Percentiles rank a stretch among this genome's conserved stretches.
Evolutionary conservation across 2,113 vertebrate genomes (phyloP).

Genomic region (Reinhardtius hippoglossoides): DNA sequence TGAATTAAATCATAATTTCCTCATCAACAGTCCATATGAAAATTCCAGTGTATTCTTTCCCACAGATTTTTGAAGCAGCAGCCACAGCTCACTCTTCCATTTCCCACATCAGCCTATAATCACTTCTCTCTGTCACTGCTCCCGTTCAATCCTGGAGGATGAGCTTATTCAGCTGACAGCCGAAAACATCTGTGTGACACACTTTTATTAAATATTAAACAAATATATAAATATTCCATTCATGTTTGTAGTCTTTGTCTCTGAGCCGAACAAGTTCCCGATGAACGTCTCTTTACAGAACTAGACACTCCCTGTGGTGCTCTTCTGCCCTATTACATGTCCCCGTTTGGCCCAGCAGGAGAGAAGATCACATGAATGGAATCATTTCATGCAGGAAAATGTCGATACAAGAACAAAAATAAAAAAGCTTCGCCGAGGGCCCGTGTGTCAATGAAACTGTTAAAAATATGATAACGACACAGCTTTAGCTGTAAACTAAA

Average conservation of each 20-base stretch:
- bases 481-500: conserved; percentile 28
- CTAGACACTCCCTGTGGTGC: conserved; percentile 47
- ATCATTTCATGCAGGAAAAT: conserved; percentile 54
- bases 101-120: conserved; percentile 18
- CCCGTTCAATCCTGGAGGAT: conserved; percentile 26
- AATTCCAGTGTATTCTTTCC: not conserved
- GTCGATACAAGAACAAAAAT: conserved; percentile 53
- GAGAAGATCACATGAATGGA: conserved; percentile 66
- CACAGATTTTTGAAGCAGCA: not conserved
- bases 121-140: conserved; percentile 32
- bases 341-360: conserved; percentile 70
- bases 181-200: conserved; percentile 22
- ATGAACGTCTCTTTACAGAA: conserved; percentile 57
- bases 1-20: not conserved
- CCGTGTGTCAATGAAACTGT: conserved; percentile 48
- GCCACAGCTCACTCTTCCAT: not conserved
- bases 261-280: conserved; percentile 53
- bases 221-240: conserved; percentile 52
- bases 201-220: conserved; percentile 53
- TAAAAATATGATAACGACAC: conserved; percentile 45
- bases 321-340: conserved; percentile 63
- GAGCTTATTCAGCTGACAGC: conserved; percentile 41
- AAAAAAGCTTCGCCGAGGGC: conserved; percentile 38
- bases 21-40: not conserved
- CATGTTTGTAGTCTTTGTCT: conserved; percentile 55